phyloP scores from a whole-genome alignment of 53 echinoderm and acorn worm species.

The Antedon mediterranea region DNA sequence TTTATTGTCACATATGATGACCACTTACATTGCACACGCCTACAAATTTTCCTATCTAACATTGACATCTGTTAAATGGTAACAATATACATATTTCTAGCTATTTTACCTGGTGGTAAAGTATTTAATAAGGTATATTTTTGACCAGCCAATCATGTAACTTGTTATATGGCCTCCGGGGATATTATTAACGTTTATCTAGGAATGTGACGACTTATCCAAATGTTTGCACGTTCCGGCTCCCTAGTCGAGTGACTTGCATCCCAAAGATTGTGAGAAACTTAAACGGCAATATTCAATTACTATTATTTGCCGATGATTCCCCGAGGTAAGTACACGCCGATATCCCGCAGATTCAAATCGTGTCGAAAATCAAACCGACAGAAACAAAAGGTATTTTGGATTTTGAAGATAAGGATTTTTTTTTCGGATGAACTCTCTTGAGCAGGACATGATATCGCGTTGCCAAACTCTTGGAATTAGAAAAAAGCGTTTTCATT shows the following conservation, averaged over 20 bases:
- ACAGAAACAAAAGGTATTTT: background rate
- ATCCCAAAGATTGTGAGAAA: background rate
- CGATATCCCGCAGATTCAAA: background rate
- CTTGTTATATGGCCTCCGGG: background rate
- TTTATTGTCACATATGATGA: too few species aligned
- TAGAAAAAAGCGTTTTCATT: too few species aligned
- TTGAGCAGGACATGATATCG: too few species aligned
- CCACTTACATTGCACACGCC: too few species aligned
- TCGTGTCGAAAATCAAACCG: too few species aligned
- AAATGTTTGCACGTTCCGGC: background rate
- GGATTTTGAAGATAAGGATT: background rate
- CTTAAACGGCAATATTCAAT: background rate
- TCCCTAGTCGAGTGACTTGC: background rate
- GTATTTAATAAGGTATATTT: background rate
- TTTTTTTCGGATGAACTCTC: too few species aligned
- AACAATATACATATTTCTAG: background rate
- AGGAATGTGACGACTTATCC: background rate
- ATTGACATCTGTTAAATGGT: background rate
- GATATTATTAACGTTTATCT: background rate
- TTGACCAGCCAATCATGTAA: background rate
- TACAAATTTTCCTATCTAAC: background rate
- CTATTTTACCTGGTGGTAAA: background rate
- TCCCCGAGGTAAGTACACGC: background rate
- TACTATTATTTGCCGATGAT: background rate
- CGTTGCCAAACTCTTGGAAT: too few species aligned